Percentiles rank a stretch among this genome's conserved stretches.
phyloP scores from a whole-genome alignment of 2,797 vertebrate genomes.

The Paedocypris micromegethes region DNA sequence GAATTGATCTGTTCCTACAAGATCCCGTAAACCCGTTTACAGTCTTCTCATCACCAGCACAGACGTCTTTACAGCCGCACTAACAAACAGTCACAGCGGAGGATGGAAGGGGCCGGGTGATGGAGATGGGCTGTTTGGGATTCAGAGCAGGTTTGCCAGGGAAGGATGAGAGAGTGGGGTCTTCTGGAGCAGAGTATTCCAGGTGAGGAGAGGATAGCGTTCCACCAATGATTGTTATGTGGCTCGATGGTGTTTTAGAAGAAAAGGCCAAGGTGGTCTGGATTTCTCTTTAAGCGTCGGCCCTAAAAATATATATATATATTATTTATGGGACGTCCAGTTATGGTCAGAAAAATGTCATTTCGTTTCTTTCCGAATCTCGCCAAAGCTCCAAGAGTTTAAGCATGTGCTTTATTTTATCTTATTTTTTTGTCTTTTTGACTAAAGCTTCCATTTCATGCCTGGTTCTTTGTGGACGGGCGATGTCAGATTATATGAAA shows the following conservation, averaged over 20 bases:
- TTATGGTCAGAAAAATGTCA: too few relatives aligned
- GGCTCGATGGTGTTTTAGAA: slow-evolving; percentile 17
- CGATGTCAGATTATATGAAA: too few relatives aligned
- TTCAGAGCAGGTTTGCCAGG: slow-evolving; percentile 27
- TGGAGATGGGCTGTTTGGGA: slow-evolving; percentile 24
- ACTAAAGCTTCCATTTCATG: too few relatives aligned
- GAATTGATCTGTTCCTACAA: slow-evolving; percentile 44
- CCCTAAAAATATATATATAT: too few relatives aligned
- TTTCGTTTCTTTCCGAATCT: too few relatives aligned
- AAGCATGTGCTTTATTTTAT: too few relatives aligned
- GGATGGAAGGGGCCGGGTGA: slow-evolving; percentile 26
- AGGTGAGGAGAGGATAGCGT: slow-evolving; percentile 15
- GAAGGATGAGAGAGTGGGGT: slow-evolving; percentile 7
- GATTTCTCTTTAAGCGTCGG: neutral
- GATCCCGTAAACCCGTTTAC: slow-evolving; percentile 45
- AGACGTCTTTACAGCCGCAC: slow-evolving; percentile 30
- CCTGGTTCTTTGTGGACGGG: too few relatives aligned
- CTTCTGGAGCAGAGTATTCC: slow-evolving; percentile 10
- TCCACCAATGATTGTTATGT: neutral
- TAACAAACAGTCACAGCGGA: slow-evolving; percentile 23
- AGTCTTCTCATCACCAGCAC: slow-evolving; percentile 24
- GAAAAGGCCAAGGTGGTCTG: neutral
- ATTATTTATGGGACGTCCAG: too few relatives aligned
- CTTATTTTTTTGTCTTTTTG: too few relatives aligned
- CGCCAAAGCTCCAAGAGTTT: too few relatives aligned